Conservation (phyloP, 2,113 vertebrate species). For the western clawed frog (Xenopus tropicalis) region UCB_Xtro_10.0 CM004444.2:52026501-52027000, state of each 20-base stretch:
- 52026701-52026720: slow-evolving; percentile 22
- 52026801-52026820: slow-evolving; percentile 14
- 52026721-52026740: slow-evolving; percentile 7
- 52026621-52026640: too few relatives aligned
- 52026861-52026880: slow-evolving; percentile 30
- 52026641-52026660: not conserved
- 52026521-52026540: too few relatives aligned
- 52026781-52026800: slow-evolving; percentile 16
- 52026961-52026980: slow-evolving; percentile 39
- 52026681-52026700: slow-evolving; percentile 9
- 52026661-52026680: slow-evolving; percentile 6
- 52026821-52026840: slow-evolving; percentile 23
- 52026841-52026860: slow-evolving; percentile 17
- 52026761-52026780: slow-evolving; percentile 18
- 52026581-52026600: too few relatives aligned
- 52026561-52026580: too few relatives aligned
- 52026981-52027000: slow-evolving; percentile 18
- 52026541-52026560: too few relatives aligned
- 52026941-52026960: slow-evolving; percentile 43
- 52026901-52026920: slow-evolving; percentile 34
- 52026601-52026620: too few relatives aligned
- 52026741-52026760: slow-evolving; percentile 21
- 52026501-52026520: too few relatives aligned
- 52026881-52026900: slow-evolving; percentile 36
- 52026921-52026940: slow-evolving; percentile 28